Evolutionary conservation across 2,113 vertebrate species (phyloP).

Genomic region (Odontophorus gujanensis): DNA sequence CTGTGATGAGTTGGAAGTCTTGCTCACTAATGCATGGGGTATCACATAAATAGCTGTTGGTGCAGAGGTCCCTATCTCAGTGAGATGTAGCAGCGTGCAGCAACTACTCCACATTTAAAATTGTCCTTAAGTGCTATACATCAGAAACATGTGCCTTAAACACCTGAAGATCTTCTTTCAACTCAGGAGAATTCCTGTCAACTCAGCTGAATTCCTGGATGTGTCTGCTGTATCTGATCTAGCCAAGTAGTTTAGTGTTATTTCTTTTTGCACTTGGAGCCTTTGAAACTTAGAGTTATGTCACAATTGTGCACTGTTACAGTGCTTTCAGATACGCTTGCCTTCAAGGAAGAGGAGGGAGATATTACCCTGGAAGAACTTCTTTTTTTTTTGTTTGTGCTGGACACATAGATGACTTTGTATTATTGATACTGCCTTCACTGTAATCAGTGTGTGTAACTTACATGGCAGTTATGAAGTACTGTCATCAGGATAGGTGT

Average conservation of each 20-base stretch:
- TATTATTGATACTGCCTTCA: not conserved
- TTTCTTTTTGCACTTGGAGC: not conserved
- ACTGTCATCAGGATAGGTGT: not conserved
- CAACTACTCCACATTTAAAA: not conserved
- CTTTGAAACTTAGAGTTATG: not conserved
- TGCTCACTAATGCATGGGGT: not conserved
- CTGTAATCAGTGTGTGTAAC: not conserved
- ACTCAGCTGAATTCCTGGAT: not conserved
- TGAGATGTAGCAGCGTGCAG: not conserved
- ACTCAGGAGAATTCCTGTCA: accelerated
- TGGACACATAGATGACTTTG: not conserved
- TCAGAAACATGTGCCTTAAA: not conserved
- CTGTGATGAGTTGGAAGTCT: not conserved
- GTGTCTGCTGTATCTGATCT: not conserved
- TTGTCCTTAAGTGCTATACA: not conserved
- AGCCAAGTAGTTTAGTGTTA: not conserved
- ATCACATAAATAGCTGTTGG: not conserved
- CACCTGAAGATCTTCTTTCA: not conserved
- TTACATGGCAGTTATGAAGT: not conserved
- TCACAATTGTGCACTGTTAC: too few species aligned
- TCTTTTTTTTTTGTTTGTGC: not conserved
- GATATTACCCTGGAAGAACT: not conserved
- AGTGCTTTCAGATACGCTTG: not conserved
- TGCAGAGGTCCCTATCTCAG: not conserved
- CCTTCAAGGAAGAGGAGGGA: not conserved